Percentiles rank a stretch among this genome's conserved stretches.
Conservation (phyloP, 2,888 invertebrate species). For the Chrysotoxum bicinctum region DNA sequence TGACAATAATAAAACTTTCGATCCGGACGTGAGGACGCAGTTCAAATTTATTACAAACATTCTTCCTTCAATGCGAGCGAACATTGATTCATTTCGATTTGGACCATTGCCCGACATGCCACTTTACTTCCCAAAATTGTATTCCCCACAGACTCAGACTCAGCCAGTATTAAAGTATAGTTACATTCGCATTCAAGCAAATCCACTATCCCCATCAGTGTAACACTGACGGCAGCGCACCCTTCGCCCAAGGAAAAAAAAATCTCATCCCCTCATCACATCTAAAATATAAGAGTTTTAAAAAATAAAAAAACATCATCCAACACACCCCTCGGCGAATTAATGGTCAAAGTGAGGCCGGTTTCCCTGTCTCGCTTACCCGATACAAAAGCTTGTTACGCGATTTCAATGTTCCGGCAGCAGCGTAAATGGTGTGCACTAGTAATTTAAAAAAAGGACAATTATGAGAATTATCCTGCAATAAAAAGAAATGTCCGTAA, state of each 20-base stretch:
- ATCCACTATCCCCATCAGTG: slow-evolving; percentile 50
- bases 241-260: not conserved
- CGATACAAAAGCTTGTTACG: slow-evolving; percentile 54
- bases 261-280: slow-evolving; percentile 37
- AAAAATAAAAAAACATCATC: slow-evolving; percentile 7
- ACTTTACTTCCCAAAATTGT: slow-evolving; percentile 46
- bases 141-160: slow-evolving; percentile 48
- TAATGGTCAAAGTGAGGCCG: slow-evolving; percentile 58
- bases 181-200: slow-evolving; percentile 39
- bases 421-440: slow-evolving; percentile 72
- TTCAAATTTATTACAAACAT: slow-evolving; percentile 33
- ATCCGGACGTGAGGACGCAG: slow-evolving; percentile 9
- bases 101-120: slow-evolving; percentile 71
- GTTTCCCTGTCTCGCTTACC: not conserved
- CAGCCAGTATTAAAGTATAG: slow-evolving; percentile 4
- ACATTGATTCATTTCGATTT: slow-evolving; percentile 71
- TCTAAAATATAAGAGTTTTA: slow-evolving; percentile 40
- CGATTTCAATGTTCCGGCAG: slow-evolving; percentile 31
- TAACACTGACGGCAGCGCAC: not conserved
- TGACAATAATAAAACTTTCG: slow-evolving; percentile 11
- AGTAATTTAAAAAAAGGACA: slow-evolving; percentile 73
- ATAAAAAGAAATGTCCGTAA: slow-evolving; percentile 73
- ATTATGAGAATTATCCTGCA: slow-evolving; percentile 74
- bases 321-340: slow-evolving; percentile 37
- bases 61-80: slow-evolving; percentile 1